Evolutionary conservation across 2,113 vertebrate genomes (phyloP).

Genomic region (Tachysurus fulvidraco): DNA sequence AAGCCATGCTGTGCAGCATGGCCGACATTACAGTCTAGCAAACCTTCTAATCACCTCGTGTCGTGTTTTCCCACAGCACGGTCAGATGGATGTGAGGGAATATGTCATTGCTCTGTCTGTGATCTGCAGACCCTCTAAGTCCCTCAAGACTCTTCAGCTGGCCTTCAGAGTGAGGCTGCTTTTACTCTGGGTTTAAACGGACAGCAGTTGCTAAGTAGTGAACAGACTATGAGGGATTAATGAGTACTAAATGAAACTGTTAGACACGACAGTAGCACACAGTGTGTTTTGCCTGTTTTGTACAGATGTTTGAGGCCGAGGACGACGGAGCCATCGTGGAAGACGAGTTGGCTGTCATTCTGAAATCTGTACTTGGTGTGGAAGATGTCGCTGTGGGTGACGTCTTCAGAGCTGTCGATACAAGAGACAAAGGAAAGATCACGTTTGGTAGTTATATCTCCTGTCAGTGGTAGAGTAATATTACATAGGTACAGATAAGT

Average conservation of each 20-base stretch:
- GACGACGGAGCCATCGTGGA: constrained; percentile 70
- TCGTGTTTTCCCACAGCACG: constrained; percentile 66
- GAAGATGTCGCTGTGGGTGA: constrained; percentile 74
- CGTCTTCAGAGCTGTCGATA: constrained; percentile 76
- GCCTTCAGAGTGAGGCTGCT: constrained; percentile 81
- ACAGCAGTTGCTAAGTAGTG: background rate
- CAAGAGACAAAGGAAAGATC: constrained; percentile 69
- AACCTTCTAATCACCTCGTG: background rate
- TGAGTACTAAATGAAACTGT: background rate
- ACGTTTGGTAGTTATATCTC: constrained; percentile 78
- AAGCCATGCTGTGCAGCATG: background rate
- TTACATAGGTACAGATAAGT: no score
- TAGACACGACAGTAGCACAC: background rate
- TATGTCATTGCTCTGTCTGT: constrained; percentile 86
- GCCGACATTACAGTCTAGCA: background rate
- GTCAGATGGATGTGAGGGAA: constrained; percentile 81
- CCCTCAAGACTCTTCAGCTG: constrained; percentile 86
- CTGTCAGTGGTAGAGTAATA: background rate
- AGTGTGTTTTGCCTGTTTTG: background rate
- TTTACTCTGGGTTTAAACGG: background rate
- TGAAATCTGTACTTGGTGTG: constrained; percentile 85
- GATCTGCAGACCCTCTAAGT: constrained; percentile 80
- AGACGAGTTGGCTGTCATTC: constrained; percentile 75
- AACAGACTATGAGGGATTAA: background rate
- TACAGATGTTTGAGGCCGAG: constrained; percentile 82